Evolutionary conservation across 2,797 vertebrate genomes (phyloP).

Genomic region (Paramormyrops hopkinsi): DNA sequence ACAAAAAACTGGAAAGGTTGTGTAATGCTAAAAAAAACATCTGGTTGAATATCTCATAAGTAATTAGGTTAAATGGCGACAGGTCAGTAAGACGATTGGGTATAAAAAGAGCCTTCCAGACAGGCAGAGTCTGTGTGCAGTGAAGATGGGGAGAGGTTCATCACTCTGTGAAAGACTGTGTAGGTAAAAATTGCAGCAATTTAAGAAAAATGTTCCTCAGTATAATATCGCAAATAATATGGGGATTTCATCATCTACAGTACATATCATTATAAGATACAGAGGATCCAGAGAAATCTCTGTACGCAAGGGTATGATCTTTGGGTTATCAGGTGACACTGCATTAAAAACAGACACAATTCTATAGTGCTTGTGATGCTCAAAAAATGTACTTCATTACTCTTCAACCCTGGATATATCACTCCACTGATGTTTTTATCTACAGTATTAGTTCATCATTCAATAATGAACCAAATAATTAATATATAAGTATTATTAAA

Average conservation of each 20-base stretch:
- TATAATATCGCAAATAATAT: background rate
- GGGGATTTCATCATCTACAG: background rate
- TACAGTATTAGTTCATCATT: too few relatives aligned
- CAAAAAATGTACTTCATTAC: background rate
- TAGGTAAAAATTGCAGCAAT: background rate
- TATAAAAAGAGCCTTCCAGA: too few relatives aligned
- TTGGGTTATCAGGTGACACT: background rate
- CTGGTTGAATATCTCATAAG: background rate
- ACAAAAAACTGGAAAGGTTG: background rate
- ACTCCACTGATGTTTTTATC: background rate
- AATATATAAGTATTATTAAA: too few relatives aligned
- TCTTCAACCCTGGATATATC: background rate
- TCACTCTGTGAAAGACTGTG: background rate
- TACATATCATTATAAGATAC: background rate
- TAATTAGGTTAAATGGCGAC: background rate
- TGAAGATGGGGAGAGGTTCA: background rate
- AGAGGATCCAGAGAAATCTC: background rate
- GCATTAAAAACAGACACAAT: background rate
- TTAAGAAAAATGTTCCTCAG: background rate
- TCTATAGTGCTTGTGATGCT: background rate
- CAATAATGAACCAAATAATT: too few relatives aligned
- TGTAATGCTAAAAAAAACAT: background rate
- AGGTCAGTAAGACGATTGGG: background rate
- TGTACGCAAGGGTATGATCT: background rate
- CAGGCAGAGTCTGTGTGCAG: background rate